Conservation (phyloP, 2,797 vertebrate genomes). For the Sebastes paucispinis region DNA sequence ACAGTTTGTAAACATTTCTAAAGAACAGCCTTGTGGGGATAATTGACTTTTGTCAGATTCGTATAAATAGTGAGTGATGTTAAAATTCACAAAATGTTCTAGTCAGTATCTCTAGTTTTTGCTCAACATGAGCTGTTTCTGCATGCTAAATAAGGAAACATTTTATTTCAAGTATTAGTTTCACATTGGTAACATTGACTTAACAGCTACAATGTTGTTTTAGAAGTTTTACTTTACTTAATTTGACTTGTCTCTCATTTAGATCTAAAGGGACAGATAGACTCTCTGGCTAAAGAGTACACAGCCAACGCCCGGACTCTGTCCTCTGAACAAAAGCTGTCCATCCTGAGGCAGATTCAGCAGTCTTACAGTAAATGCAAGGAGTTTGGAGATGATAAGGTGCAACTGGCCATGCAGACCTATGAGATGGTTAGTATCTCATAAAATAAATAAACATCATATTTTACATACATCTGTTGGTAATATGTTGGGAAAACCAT, state of each 20-base stretch:
- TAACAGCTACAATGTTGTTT: not conserved
- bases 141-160: not conserved
- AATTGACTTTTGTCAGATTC: not conserved
- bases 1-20: not conserved
- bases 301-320: slow-evolving; percentile 91
- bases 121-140: not conserved
- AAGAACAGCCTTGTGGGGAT: not conserved
- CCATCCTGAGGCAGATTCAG: slow-evolving; percentile 95
- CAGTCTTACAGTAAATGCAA: slow-evolving; percentile 97
- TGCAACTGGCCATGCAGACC: slow-evolving; percentile 99
- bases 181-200: not conserved
- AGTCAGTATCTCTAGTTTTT: not conserved
- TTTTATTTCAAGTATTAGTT: not conserved
- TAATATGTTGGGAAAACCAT: not conserved
- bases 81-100: not conserved
- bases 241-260: slow-evolving; percentile 41
- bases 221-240: not conserved
- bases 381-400: slow-evolving; percentile 98
- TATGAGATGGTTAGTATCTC: slow-evolving; percentile 93
- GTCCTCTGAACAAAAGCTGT: slow-evolving; percentile 92
- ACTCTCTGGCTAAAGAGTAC: slow-evolving; percentile 94
- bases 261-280: slow-evolving; percentile 97
- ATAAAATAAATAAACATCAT: not conserved
- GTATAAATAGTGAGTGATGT: not conserved
- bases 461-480: not conserved